phyloP scores from a whole-genome alignment of 2,113 vertebrate species.

The Hydrochoerus hydrochaeris region DNA sequence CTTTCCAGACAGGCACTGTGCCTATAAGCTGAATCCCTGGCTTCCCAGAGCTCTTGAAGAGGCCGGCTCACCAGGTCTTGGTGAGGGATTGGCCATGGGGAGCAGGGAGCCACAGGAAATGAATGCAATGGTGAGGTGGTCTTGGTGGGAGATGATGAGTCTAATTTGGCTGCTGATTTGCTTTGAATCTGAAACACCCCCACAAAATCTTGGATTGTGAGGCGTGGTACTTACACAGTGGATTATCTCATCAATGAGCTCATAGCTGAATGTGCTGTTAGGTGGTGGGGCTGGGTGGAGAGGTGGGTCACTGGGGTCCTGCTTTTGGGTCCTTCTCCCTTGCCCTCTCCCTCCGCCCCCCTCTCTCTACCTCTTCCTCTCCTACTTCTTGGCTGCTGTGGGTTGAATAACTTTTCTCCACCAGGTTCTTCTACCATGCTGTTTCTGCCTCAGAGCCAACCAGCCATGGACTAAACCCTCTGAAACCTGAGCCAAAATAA shows the following conservation, averaged over 20 bases:
- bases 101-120: neutral
- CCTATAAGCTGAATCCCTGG: too few relatives aligned
- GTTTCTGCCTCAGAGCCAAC: neutral
- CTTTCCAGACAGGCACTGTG: too few relatives aligned
- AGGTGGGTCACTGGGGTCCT: neutral
- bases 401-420: neutral
- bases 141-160: neutral
- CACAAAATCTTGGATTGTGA: neutral
- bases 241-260: neutral
- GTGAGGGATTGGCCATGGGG: neutral
- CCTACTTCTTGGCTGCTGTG: neutral
- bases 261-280: neutral
- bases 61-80: neutral
- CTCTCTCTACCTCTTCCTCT: too few relatives aligned
- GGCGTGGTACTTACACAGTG: neutral
- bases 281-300: neutral
- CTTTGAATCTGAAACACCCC: neutral
- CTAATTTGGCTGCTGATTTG: neutral
- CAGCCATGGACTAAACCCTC: neutral
- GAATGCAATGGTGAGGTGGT: neutral
- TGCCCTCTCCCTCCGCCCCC: neutral
- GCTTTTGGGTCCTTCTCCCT: neutral
- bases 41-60: neutral
- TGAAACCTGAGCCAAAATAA: neutral
- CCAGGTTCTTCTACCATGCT: neutral